Percentiles rank a stretch among this genome's conserved stretches.
Conservation (phyloP, 2,113 vertebrate species). For the Pollachius pollachius region DNA sequence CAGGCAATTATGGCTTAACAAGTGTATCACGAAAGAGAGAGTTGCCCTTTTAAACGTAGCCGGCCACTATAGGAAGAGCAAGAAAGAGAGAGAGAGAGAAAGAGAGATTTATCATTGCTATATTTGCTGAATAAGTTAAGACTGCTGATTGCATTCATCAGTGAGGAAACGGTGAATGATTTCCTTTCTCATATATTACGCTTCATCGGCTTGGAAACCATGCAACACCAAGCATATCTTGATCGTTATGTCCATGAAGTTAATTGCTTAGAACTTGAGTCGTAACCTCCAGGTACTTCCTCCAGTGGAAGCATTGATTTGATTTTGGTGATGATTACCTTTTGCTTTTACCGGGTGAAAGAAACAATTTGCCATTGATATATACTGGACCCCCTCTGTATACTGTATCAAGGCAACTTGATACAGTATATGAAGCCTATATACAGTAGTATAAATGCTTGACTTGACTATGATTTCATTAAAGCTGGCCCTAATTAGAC, state of each 20-base stretch:
- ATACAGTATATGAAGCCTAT: too few species aligned
- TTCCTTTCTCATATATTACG: background rate
- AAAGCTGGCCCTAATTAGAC: too few species aligned
- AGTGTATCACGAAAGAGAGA: slow-evolving; percentile 43
- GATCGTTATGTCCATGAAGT: slow-evolving; percentile 33
- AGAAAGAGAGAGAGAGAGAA: slow-evolving; percentile 2
- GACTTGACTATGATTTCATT: too few species aligned
- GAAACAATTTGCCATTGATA: too few species aligned
- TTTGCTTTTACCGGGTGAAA: too few species aligned
- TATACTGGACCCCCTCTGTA: too few species aligned
- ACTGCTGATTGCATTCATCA: background rate
- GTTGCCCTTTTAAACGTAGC: slow-evolving; percentile 49
- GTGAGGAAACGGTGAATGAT: background rate
- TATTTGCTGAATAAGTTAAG: slow-evolving; percentile 2
- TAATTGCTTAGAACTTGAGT: slow-evolving; percentile 43
- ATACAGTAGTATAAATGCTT: too few species aligned
- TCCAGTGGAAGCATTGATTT: slow-evolving; percentile 34
- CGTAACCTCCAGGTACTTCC: slow-evolving; percentile 26
- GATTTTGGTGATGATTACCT: slow-evolving; percentile 24
- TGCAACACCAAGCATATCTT: slow-evolving; percentile 26
- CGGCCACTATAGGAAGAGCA: slow-evolving; percentile 24
- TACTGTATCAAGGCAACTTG: too few species aligned
- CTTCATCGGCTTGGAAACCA: slow-evolving; percentile 6
- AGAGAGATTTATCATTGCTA: background rate
- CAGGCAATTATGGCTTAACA: slow-evolving; percentile 41